Evolutionary conservation across 2,113 vertebrate genomes (phyloP).

Genomic region (Procapra przewalskii): DNA sequence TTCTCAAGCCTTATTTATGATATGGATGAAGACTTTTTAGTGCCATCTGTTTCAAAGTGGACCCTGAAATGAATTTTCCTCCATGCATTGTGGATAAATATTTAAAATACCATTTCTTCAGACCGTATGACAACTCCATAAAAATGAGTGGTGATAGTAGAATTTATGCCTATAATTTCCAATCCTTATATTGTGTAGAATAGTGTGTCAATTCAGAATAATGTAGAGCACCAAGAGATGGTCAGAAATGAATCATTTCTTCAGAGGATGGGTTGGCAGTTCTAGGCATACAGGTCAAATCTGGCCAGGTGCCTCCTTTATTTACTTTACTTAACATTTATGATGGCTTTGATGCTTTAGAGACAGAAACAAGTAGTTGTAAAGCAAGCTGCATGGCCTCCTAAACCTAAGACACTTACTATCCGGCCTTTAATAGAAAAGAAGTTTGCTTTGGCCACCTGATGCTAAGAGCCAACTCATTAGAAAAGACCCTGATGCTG

Average conservation of each 20-base stretch:
- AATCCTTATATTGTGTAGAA: neutral
- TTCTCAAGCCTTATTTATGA: conserved; percentile 16
- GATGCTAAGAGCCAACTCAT: neutral
- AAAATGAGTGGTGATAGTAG: neutral
- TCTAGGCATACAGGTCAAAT: neutral
- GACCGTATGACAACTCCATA: neutral
- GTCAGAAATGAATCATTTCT: neutral
- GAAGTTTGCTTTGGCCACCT: neutral
- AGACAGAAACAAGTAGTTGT: neutral
- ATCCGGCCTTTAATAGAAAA: neutral
- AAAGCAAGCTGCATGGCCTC: neutral
- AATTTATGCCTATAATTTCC: neutral
- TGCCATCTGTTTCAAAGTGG: neutral
- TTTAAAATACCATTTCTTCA: neutral
- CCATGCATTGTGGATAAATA: neutral
- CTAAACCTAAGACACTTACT: neutral
- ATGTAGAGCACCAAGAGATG: neutral
- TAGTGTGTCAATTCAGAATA: neutral
- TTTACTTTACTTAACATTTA: neutral
- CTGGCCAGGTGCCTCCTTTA: neutral
- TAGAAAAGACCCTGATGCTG: neutral
- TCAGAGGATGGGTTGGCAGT: neutral
- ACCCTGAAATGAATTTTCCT: neutral
- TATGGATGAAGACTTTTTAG: neutral
- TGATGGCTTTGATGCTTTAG: neutral